Evolutionary conservation across 1,140 invertebrate genomes (phyloP).

Genomic region (Lordiphosa collinella): DNA sequence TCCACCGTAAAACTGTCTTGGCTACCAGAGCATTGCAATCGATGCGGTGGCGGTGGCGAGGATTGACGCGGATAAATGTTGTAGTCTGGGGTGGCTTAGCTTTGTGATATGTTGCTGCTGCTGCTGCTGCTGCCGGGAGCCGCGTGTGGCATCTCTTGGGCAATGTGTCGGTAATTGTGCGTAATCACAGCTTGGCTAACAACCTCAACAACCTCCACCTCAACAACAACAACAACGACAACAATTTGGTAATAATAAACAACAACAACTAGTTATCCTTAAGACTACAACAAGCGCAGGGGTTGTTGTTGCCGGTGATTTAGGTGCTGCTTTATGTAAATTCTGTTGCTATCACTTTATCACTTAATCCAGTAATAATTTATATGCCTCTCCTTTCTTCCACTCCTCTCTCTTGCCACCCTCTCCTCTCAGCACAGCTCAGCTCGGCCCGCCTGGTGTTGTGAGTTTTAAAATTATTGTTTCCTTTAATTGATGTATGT

Average conservation of each 20-base stretch:
- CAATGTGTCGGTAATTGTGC: constrained; percentile 5
- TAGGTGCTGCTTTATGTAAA: constrained; percentile 42
- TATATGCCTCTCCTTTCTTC: constrained; percentile 13
- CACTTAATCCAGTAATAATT: constrained; percentile 30
- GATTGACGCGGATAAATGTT: constrained; percentile 80
- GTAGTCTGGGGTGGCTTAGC: constrained; percentile 38
- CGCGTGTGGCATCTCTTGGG: constrained; percentile 4
- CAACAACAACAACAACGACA: constrained; percentile 24
- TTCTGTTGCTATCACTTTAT: constrained; percentile 61
- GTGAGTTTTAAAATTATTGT: constrained; percentile 64
- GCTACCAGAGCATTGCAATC: constrained; percentile 80
- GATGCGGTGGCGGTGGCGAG: constrained; percentile 79
- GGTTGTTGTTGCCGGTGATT: constrained; percentile 15
- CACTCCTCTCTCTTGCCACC: not conserved
- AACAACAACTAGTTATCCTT: constrained; percentile 18
- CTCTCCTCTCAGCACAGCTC: constrained; percentile 12
- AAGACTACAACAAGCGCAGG: no score
- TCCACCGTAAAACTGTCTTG: constrained; percentile 80
- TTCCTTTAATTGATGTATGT: constrained; percentile 66
- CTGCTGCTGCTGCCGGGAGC: not conserved
- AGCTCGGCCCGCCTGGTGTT: no score
- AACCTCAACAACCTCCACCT: constrained; percentile 13
- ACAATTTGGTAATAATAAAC: constrained; percentile 40
- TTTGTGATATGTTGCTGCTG: constrained; percentile 48
- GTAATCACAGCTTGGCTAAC: constrained; percentile 36